Percentiles rank a stretch among this genome's conserved stretches.
These are phyloP conservation scores for Remorina albescens DNA, from an alignment of 2,797 vertebrate genomes.

Conservation along the genomic window DNA sequence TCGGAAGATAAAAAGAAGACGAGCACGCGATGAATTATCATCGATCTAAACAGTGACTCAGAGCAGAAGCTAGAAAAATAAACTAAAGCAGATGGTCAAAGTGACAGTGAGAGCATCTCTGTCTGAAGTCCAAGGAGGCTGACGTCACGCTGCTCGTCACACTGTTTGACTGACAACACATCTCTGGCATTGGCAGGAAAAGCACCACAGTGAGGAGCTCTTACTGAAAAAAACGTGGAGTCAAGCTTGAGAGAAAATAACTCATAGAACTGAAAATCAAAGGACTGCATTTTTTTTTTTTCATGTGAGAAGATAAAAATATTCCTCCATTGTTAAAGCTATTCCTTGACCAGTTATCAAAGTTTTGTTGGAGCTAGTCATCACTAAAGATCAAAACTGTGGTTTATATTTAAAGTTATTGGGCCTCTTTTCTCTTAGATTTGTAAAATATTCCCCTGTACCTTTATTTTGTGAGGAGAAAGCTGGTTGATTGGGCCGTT, in stretches of 20 bases:
- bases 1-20: conserved; percentile 27
- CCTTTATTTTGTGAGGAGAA: background rate
- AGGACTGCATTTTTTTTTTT: background rate
- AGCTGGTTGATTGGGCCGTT: background rate
- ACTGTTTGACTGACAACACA: conserved; percentile 39
- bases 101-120: conserved; percentile 51
- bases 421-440: background rate
- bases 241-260: background rate
- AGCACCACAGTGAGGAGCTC: background rate
- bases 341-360: background rate
- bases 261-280: background rate
- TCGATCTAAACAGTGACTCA: conserved; percentile 23
- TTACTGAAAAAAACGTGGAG: background rate
- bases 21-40: conserved; percentile 26
- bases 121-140: conserved; percentile 39
- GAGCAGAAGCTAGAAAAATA: conserved; percentile 26
- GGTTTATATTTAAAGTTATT: background rate
- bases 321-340: too few relatives aligned
- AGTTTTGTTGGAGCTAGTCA: background rate
- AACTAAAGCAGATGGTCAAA: conserved; percentile 52
- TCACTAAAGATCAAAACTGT: background rate
- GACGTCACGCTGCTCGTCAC: conserved; percentile 24
- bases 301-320: too few relatives aligned
- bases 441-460: background rate
- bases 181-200: conserved; percentile 20